Conservation (phyloP, 1,140 invertebrate species). For the Sinonovacula constricta region DNA sequence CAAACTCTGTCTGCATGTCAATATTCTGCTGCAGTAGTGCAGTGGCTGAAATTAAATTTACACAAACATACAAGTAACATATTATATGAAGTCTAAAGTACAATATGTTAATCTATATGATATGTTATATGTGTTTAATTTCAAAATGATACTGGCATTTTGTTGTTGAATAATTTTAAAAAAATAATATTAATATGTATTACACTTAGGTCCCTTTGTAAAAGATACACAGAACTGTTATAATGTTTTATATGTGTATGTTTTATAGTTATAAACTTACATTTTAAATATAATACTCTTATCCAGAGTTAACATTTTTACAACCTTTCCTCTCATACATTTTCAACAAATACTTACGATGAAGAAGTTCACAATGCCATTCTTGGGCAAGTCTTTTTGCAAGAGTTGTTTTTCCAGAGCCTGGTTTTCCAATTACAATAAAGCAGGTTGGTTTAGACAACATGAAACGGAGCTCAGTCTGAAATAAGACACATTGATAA, state of each 20-base stretch:
- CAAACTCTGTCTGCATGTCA: constrained; percentile 74
- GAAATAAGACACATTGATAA: constrained; percentile 51
- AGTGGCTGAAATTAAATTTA: constrained; percentile 65
- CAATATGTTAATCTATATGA: too few relatives aligned
- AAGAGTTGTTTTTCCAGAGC: constrained; percentile 76
- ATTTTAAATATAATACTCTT: too few relatives aligned
- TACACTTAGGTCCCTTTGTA: too few relatives aligned
- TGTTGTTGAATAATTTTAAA: neutral
- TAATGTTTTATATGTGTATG: too few relatives aligned
- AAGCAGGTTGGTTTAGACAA: constrained; percentile 79
- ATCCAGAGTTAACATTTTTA: too few relatives aligned
- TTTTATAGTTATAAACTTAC: too few relatives aligned
- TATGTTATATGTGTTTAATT: too few relatives aligned
- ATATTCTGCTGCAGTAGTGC: constrained; percentile 74
- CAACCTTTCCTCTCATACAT: too few relatives aligned
- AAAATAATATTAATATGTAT: too few relatives aligned
- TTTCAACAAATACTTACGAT: constrained; percentile 74
- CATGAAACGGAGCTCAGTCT: constrained; percentile 76
- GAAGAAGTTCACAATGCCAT: constrained; percentile 78
- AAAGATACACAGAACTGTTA: too few relatives aligned
- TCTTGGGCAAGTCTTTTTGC: constrained; percentile 75
- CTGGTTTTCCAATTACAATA: constrained; percentile 78
- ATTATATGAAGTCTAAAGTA: too few relatives aligned
- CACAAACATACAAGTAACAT: neutral
- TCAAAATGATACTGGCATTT: too few relatives aligned